Conservation (phyloP, 2,797 vertebrate genomes). For the Oreochromis mossambicus region DNA sequence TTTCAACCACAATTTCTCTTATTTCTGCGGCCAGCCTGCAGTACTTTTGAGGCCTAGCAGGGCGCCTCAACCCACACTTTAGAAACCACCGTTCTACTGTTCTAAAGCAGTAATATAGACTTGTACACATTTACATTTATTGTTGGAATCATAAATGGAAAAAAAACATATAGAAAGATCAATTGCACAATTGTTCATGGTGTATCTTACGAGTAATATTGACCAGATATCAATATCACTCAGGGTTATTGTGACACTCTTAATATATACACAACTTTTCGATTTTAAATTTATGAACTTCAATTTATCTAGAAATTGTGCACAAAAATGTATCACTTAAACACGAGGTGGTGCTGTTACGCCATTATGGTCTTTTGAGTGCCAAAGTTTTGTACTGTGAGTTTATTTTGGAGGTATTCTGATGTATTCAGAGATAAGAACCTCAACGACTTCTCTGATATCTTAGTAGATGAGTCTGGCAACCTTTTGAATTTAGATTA, state of each 20-base stretch:
- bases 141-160: background rate
- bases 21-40: background rate
- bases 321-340: fast-evolving
- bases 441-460: background rate
- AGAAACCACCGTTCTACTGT: background rate
- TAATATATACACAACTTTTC: background rate
- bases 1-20: background rate
- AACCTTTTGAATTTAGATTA: background rate
- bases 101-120: background rate
- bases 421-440: background rate
- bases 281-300: background rate
- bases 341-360: constrained; percentile 22
- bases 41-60: background rate
- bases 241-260: background rate
- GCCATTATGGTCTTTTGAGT: background rate
- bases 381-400: background rate
- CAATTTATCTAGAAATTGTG: background rate
- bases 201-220: background rate
- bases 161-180: background rate
- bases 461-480: background rate
- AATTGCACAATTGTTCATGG: background rate
- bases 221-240: background rate
- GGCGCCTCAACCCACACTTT: background rate
- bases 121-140: background rate
- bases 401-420: background rate